These are phyloP conservation scores for Erebia ligea DNA, from an alignment of 2,888 invertebrate genomes.

Conservation along the genomic window DNA sequence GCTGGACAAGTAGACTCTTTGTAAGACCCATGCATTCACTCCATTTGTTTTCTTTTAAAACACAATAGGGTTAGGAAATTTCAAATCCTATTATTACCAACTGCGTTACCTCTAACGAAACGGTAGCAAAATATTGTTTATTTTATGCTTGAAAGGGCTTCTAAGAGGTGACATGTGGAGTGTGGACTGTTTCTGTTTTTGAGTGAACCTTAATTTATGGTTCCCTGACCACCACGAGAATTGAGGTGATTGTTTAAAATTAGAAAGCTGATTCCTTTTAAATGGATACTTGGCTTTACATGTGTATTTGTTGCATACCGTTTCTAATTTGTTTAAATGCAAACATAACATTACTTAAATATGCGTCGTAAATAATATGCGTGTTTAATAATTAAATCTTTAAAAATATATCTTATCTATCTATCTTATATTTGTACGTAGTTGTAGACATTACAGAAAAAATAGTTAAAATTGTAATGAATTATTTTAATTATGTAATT, in stretches of 20 bases:
- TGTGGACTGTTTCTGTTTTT: conserved; percentile 61
- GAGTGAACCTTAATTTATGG: conserved; percentile 71
- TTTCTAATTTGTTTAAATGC: conserved; percentile 52
- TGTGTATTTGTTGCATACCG: conserved; percentile 59
- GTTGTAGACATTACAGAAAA: too few species aligned
- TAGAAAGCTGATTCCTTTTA: conserved; percentile 57
- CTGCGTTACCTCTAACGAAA: conserved; percentile 64
- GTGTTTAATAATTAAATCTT: too few species aligned
- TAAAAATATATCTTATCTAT: too few species aligned
- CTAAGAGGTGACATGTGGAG: conserved; percentile 70
- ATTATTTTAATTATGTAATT: too few species aligned
- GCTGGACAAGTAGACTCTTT: conserved; percentile 63
- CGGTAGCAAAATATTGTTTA: conserved; percentile 81
- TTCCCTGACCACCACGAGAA: conserved; percentile 64
- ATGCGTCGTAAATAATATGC: too few species aligned
- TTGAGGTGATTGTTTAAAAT: conserved; percentile 71
- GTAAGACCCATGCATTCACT: conserved; percentile 64
- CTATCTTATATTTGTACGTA: too few species aligned
- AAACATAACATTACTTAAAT: conserved; percentile 1
- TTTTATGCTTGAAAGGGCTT: conserved; percentile 72
- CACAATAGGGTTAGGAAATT: conserved; percentile 71
- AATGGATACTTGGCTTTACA: conserved; percentile 43
- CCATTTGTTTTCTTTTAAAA: conserved; percentile 71
- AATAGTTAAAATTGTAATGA: too few species aligned
- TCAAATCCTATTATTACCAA: conserved; percentile 66